These are phyloP conservation scores for Liposcelis brunnea DNA, from an alignment of 2,888 invertebrate species.

Conservation along the genomic window DNA sequence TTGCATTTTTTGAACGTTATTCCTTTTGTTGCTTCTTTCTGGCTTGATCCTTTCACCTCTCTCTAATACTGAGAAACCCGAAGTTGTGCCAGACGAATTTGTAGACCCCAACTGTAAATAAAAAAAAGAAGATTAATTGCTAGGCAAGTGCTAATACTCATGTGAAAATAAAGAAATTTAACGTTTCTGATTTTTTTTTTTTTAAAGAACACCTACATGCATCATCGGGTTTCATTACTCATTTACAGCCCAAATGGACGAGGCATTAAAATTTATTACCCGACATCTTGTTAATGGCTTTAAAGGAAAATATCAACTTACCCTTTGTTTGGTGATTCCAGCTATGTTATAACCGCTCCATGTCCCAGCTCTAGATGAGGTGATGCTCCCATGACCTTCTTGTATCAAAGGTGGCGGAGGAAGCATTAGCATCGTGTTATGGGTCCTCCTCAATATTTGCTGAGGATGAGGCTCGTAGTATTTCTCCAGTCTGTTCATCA, in stretches of 20 bases:
- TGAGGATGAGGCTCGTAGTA: conserved; percentile 15
- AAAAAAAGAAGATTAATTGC: background rate
- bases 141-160: no score
- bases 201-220: no score
- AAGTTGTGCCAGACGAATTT: background rate
- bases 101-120: conserved; percentile 4
- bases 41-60: conserved; percentile 53
- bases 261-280: no score
- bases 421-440: conserved; percentile 14
- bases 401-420: conserved; percentile 15
- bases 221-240: no score
- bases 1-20: conserved; percentile 22
- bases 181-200: no score
- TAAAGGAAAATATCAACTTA: background rate
- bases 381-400: background rate
- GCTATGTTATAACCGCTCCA: conserved; percentile 5
- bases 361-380: conserved; percentile 1
- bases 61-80: conserved; percentile 26
- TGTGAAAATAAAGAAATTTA: no score
- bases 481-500: conserved; percentile 15
- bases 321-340: conserved; percentile 4
- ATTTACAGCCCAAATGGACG: no score
- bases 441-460: conserved; percentile 13
- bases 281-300: no score
- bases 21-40: conserved; percentile 38